Evolutionary conservation across 2,888 invertebrate genomes (phyloP).

Genomic region (Drosophila macrothrix): DNA sequence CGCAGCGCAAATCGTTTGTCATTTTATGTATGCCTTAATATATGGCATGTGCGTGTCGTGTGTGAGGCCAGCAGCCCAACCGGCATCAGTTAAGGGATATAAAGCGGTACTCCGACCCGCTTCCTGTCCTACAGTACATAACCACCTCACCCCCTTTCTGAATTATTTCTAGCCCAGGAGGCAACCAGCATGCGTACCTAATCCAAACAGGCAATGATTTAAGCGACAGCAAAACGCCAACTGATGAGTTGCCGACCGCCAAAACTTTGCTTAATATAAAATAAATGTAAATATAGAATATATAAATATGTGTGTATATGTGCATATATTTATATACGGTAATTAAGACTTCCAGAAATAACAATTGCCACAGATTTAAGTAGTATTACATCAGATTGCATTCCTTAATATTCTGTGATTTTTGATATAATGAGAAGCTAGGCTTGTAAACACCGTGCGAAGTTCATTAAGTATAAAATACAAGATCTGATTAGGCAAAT

Average conservation of each 20-base stretch:
- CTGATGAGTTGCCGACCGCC: conserved; percentile 64
- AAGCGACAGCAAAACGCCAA: conserved; percentile 58
- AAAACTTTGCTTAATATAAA: conserved; percentile 44
- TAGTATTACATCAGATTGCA: background rate
- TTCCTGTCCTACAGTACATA: background rate
- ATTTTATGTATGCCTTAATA: conserved; percentile 75
- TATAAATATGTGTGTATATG: background rate
- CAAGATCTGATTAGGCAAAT: too few species aligned
- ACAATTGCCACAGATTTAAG: background rate
- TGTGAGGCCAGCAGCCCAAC: conserved; percentile 32
- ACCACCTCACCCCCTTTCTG: background rate
- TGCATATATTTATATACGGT: background rate
- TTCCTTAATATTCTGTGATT: background rate
- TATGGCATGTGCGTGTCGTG: conserved; percentile 74
- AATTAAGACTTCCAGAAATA: background rate
- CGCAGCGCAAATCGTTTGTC: conserved; percentile 77
- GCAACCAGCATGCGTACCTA: conserved; percentile 71
- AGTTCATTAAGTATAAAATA: background rate
- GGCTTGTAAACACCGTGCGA: background rate
- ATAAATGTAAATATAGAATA: conserved; percentile 12
- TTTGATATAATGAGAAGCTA: background rate
- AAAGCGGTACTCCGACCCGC: background rate
- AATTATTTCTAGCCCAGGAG: conserved; percentile 26
- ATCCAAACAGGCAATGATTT: conserved; percentile 75
- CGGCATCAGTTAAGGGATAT: conserved; percentile 41